These are phyloP conservation scores for Molossus alvarezi DNA, from an alignment of 2,797 vertebrate species.

Conservation along the genomic window DNA sequence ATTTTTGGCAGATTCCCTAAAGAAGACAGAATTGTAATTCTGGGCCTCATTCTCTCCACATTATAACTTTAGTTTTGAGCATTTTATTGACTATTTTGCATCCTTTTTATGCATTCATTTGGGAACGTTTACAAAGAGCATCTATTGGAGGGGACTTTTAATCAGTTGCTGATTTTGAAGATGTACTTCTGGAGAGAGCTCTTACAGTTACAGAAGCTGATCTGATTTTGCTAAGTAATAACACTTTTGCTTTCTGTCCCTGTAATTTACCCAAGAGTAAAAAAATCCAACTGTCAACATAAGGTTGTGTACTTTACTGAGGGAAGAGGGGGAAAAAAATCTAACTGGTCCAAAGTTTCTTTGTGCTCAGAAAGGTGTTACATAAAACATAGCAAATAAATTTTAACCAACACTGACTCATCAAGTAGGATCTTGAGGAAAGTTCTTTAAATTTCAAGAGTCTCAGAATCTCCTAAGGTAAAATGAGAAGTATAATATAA, in stretches of 20 bases:
- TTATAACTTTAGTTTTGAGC: constrained; percentile 50
- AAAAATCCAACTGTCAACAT: background rate
- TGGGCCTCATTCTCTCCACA: background rate
- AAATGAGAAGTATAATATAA: constrained; percentile 44
- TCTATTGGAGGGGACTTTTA: constrained; percentile 47
- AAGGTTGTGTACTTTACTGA: constrained; percentile 26
- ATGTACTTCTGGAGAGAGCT: constrained; percentile 59
- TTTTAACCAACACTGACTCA: constrained; percentile 33
- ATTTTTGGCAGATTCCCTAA: constrained; percentile 43
- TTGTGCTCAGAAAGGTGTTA: background rate
- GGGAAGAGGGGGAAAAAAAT: background rate
- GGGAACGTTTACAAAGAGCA: constrained; percentile 36
- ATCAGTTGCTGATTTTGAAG: constrained; percentile 76
- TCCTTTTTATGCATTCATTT: constrained; percentile 50
- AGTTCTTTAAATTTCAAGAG: constrained; percentile 33
- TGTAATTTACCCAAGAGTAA: background rate
- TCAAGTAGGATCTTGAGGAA: background rate
- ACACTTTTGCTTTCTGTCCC: constrained; percentile 8
- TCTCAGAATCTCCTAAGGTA: constrained; percentile 38
- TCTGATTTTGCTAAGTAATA: constrained; percentile 49
- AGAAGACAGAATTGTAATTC: background rate
- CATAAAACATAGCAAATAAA: constrained; percentile 3
- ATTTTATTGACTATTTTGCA: constrained; percentile 44
- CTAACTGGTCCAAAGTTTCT: background rate
- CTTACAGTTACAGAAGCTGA: constrained; percentile 6